Evolutionary conservation across 2,113 vertebrate species (phyloP), one percentile per base, ranked within the genome.

Genomic region (Ciconia stormi): DNA sequence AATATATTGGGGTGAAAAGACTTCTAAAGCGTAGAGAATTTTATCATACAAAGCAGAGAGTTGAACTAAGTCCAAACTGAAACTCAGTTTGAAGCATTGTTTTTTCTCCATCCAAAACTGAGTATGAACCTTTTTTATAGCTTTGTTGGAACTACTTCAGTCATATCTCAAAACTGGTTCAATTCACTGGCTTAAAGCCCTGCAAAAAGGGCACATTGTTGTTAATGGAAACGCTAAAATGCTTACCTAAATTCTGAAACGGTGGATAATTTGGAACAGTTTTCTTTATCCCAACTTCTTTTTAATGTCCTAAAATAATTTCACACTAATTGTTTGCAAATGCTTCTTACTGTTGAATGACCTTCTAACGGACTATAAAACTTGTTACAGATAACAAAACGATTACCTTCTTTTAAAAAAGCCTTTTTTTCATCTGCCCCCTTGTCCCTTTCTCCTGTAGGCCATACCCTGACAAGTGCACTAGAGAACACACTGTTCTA

Each of bases 401-500:
- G 1, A 53, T 79, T 65, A 11, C 6, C 7, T 9, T 40, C 30
- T 47, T 87, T 52, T 63, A 5, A 1, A 78, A 79, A 90, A 26
- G 9, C 7, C 3, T 32, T 81, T 71, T 66, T 21, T 38, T 16
- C 20, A 63, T 63, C 53, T 74, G 8, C n/a, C 40, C n/a, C 11
- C 61, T 79, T 1, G 0, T 87, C 77, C 92, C 13, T 80, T 87
- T 87, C 56, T 85, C 34, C 36, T 47, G 34, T 85, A 99, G 99
- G 99, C 72, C 98, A 98, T 93, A 98, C 99, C 36, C 97, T 98
- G 90, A 98, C 99, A 38, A 98, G 94, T 91, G 98, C 99, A 81
- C 97, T 98, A 96, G 99, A 99, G 97, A 99, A 98, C 73, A 96
- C 98, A 58, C 95, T 99, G 96, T 99, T 99, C 86, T 98, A 98